A percentile compares a stretch with the other conserved stretches of the same genome.
phyloP scores from a whole-genome alignment of 2,797 vertebrate species.

The Nasua narica region DNA sequence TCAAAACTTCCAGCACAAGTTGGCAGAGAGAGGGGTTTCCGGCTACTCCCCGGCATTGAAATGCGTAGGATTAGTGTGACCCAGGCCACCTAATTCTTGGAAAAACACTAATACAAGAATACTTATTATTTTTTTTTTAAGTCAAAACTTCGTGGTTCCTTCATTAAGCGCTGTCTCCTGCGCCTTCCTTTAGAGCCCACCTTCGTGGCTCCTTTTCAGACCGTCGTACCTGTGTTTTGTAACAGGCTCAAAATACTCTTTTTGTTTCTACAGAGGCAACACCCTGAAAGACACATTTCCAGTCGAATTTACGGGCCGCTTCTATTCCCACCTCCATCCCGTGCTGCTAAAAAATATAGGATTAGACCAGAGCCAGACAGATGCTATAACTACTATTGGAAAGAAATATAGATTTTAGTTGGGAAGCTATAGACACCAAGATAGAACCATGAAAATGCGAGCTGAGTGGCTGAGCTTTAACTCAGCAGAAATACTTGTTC shows the following conservation, averaged over 20 bases:
- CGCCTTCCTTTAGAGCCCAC: background rate
- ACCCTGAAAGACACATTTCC: conserved; percentile 60
- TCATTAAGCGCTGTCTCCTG: conserved; percentile 14
- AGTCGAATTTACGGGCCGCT: conserved; percentile 62
- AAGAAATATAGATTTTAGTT: conserved; percentile 67
- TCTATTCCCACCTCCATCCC: conserved; percentile 63
- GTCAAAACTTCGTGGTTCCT: conserved; percentile 35
- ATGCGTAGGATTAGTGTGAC: conserved; percentile 22
- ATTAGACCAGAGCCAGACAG: conserved; percentile 65
- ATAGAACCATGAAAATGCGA: conserved; percentile 59
- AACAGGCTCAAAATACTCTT: conserved; percentile 3
- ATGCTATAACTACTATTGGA: conserved; percentile 70
- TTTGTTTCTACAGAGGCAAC: conserved; percentile 58
- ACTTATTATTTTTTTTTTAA: conserved; percentile 3
- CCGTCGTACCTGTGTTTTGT: background rate
- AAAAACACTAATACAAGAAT: background rate
- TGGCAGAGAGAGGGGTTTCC: conserved; percentile 38
- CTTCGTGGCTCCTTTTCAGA: conserved; percentile 28
- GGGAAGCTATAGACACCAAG: conserved; percentile 38
- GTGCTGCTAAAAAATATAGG: conserved; percentile 66
- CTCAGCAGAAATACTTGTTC: conserved; percentile 67
- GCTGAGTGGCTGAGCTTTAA: conserved; percentile 45
- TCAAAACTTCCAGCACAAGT: conserved; percentile 45
- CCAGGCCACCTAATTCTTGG: conserved; percentile 43
- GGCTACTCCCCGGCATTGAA: background rate